Evolutionary conservation across 1,140 invertebrate species (phyloP).

Genomic region (Planococcus citri): DNA sequence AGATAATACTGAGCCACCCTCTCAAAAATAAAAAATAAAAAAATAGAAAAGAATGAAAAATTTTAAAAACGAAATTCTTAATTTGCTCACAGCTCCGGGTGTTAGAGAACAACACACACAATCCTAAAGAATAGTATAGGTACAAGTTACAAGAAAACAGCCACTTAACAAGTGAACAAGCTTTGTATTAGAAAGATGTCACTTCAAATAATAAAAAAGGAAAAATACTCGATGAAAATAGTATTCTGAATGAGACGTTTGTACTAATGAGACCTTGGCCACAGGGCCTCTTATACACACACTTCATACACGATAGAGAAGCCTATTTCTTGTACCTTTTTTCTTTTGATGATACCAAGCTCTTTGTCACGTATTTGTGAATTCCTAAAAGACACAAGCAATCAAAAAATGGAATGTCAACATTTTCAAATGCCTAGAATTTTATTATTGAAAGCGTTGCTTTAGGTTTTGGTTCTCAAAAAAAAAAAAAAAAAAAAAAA

Average conservation of each 20-base stretch:
- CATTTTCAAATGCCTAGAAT: background rate
- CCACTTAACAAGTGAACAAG: slow-evolving; percentile 6
- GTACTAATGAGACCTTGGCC: slow-evolving; percentile 5
- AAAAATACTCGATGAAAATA: background rate
- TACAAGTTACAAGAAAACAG: background rate
- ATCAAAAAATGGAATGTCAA: background rate
- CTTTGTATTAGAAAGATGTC: background rate
- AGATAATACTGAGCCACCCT: background rate
- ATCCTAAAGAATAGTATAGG: background rate
- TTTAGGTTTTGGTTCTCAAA: too few species aligned
- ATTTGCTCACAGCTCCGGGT: background rate
- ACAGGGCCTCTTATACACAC: background rate
- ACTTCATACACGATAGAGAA: slow-evolving; percentile 2
- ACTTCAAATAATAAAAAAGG: background rate
- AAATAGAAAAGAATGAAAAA: background rate
- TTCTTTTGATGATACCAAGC: background rate
- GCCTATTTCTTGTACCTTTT: background rate
- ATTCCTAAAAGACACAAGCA: slow-evolving; percentile 2
- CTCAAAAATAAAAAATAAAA: too few species aligned
- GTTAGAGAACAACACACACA: background rate
- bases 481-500: too few species aligned
- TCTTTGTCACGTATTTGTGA: slow-evolving; percentile 6
- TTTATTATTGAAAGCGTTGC: too few species aligned
- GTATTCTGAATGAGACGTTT: slow-evolving; percentile 1
- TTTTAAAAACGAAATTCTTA: background rate